These are phyloP conservation scores for Cecropterus lyciades DNA, from an alignment of 1,140 invertebrate genomes.

Conservation along the genomic window DNA sequence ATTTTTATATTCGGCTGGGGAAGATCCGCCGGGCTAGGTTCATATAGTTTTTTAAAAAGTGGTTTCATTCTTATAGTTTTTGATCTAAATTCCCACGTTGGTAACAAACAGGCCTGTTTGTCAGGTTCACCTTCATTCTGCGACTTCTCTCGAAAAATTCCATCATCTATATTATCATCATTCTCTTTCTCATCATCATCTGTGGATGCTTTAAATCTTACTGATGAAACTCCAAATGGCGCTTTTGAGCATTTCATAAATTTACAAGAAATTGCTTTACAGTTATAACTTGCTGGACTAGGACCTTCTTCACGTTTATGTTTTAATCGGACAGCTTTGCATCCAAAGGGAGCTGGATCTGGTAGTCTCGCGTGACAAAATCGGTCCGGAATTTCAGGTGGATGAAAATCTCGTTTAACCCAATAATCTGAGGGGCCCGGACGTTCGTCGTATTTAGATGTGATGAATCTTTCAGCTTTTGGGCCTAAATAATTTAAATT, in stretches of 20 bases:
- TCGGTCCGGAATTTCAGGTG: conserved; percentile 33
- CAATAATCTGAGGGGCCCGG: conserved; percentile 62
- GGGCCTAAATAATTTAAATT: conserved; percentile 50
- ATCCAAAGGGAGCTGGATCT: conserved; percentile 54
- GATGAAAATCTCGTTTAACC: conserved; percentile 64
- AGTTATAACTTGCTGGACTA: conserved; percentile 63
- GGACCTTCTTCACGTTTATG: conserved; percentile 50
- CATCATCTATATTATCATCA: conserved; percentile 14
- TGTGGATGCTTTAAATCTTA: conserved; percentile 52
- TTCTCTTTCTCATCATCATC: conserved; percentile 28
- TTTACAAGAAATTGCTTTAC: conserved; percentile 42
- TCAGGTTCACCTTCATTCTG: neutral
- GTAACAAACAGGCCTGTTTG: conserved; percentile 34
- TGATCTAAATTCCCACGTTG: conserved; percentile 68
- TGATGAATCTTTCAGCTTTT: conserved; percentile 53
- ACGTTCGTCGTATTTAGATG: conserved; percentile 38
- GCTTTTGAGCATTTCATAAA: conserved; percentile 47
- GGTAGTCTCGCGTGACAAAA: conserved; percentile 52
- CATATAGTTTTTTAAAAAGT: conserved; percentile 49
- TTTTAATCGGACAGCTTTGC: conserved; percentile 60
- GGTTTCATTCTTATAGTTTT: conserved; percentile 60
- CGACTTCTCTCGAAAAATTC: neutral
- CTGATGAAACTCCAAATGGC: conserved; percentile 55
- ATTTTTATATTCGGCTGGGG: conserved; percentile 32
- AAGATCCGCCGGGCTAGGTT: conserved; percentile 56